phyloP scores from a whole-genome alignment of 1,140 invertebrate genomes.

The Nephila pilipes region DNA sequence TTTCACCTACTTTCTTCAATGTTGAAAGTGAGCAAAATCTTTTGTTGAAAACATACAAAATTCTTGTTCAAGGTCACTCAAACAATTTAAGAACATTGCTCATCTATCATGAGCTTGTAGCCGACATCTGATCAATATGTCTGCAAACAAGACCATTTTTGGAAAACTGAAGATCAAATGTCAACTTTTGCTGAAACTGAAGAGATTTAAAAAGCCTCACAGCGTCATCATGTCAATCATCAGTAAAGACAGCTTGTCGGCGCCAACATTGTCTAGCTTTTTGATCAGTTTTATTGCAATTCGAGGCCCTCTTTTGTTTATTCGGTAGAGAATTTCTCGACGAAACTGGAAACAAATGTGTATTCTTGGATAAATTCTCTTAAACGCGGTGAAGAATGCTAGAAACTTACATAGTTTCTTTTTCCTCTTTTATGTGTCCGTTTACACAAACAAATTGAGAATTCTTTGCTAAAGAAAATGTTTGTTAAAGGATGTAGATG shows the following conservation, averaged over 20 bases:
- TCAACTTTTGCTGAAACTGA: constrained; percentile 19
- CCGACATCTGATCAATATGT: constrained; percentile 30
- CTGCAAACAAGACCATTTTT: not conserved
- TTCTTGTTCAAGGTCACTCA: not conserved
- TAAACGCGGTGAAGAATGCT: constrained; percentile 6
- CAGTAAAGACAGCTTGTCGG: constrained; percentile 14
- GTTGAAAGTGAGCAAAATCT: too few species aligned
- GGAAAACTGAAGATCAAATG: constrained; percentile 25
- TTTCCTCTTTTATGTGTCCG: not conserved
- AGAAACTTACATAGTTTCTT: not conserved
- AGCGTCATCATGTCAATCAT: constrained; percentile 30
- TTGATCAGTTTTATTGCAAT: not conserved
- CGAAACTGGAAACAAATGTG: not conserved
- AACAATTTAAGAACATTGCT: not conserved
- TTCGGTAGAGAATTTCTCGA: not conserved
- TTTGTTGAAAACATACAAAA: not conserved
- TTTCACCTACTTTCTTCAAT: too few species aligned
- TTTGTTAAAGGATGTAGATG: too few species aligned
- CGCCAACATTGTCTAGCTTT: constrained; percentile 41
- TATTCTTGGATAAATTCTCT: constrained; percentile 12
- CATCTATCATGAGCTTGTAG: constrained; percentile 1
- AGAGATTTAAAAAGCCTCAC: constrained; percentile 25
- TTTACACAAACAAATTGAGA: not conserved
- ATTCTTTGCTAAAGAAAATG: not conserved
- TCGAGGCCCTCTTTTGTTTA: not conserved